Evolutionary conservation across 2,113 vertebrate genomes (phyloP).

Genomic region (Peromyscus polionotus): DNA sequence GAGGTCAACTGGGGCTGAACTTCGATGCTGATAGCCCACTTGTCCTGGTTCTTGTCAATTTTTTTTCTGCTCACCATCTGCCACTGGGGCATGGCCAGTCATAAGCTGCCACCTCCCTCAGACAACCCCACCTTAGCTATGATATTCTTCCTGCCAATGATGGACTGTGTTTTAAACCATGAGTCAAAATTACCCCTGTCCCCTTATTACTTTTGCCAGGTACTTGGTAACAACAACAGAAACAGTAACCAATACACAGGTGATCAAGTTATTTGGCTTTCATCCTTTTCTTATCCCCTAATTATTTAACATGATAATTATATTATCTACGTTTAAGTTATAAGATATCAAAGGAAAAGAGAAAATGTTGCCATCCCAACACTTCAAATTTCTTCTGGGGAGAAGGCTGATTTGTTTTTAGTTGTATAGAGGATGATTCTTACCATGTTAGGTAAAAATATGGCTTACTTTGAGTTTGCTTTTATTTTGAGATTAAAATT

Average conservation of each 20-base stretch:
- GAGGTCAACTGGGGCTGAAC: neutral
- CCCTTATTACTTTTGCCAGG: neutral
- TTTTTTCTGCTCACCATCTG: neutral
- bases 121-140: neutral
- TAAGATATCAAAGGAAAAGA: neutral
- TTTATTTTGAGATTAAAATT: neutral
- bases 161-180: neutral
- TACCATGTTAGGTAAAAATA: neutral
- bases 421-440: neutral
- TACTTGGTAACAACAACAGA: neutral
- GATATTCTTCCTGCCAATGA: neutral
- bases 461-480: neutral
- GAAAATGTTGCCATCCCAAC: neutral
- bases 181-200: neutral
- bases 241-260: neutral
- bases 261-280: neutral
- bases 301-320: neutral
- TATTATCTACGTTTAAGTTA: neutral
- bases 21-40: neutral
- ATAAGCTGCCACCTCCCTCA: neutral
- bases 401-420: slow-evolving; percentile 20
- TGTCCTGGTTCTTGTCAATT: neutral
- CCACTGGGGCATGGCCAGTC: no score
- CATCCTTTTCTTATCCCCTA: neutral
- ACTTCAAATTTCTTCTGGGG: neutral